Evolutionary conservation across 2,113 vertebrate genomes (phyloP).

Genomic region (Dasyurus viverrinus): DNA sequence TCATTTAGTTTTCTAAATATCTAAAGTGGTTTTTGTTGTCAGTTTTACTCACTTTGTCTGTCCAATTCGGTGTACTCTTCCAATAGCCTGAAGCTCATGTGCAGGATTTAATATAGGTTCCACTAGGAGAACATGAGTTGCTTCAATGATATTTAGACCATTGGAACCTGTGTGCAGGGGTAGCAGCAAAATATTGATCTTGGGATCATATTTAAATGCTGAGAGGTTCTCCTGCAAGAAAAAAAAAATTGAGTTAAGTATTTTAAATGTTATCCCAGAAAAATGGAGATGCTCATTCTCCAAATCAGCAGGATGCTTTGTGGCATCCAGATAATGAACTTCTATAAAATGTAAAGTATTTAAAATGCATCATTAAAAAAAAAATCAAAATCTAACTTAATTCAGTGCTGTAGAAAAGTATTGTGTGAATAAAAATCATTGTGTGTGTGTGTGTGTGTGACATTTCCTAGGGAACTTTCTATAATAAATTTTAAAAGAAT

Average conservation of each 20-base stretch:
- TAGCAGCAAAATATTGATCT: conserved; percentile 97
- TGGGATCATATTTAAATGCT: conserved; percentile 95
- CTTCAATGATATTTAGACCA: conserved; percentile 98
- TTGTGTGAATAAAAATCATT: not conserved
- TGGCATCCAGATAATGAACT: not conserved
- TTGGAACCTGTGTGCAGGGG: conserved; percentile 99
- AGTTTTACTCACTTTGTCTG: conserved; percentile 95
- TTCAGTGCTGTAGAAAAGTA: conserved; percentile 17
- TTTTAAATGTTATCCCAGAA: conserved; percentile 43
- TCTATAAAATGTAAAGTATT: not conserved
- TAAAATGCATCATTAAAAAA: conserved; percentile 52
- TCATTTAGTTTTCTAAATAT: not conserved
- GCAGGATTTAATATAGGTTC: conserved; percentile 98
- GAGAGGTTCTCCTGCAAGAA: conserved; percentile 95
- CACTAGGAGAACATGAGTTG: conserved; percentile 95
- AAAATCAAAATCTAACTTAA: conserved; percentile 34
- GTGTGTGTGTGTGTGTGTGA: not conserved
- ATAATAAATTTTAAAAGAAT: not conserved
- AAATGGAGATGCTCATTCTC: conserved; percentile 41
- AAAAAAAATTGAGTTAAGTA: conserved; percentile 65
- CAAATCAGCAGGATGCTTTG: not conserved
- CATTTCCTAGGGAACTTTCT: not conserved
- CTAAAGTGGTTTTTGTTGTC: not conserved
- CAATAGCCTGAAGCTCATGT: conserved; percentile 97
- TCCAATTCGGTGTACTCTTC: conserved; percentile 97